Conservation (phyloP, 2,113 vertebrate species). For the Lagopus muta region DNA sequence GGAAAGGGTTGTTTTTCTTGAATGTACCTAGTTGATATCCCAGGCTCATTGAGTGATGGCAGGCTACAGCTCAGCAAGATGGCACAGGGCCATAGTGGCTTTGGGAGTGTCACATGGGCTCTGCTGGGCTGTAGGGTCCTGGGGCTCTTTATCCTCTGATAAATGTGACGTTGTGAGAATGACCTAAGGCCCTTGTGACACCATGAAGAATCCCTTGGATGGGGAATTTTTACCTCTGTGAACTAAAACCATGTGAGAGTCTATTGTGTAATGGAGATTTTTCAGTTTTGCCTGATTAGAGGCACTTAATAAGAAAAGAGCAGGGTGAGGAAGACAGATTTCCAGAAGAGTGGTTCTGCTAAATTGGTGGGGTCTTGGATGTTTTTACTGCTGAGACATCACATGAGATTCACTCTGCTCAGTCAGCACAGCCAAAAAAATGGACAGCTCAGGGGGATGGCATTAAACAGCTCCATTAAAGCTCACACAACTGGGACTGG, state of each 20-base stretch:
- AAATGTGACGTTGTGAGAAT: not conserved
- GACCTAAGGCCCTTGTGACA: slow-evolving; percentile 24
- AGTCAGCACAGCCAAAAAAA: not conserved
- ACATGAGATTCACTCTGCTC: not conserved
- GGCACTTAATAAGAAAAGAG: not conserved
- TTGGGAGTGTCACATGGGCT: not conserved
- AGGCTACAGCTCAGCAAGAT: not conserved
- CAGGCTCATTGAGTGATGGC: not conserved
- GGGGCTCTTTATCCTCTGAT: not conserved
- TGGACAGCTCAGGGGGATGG: not conserved
- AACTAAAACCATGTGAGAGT: slow-evolving; percentile 27
- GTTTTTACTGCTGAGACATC: not conserved
- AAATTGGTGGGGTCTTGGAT: not conserved
- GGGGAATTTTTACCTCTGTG: not conserved
- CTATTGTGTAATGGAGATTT: not conserved
- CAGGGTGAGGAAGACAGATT: not conserved
- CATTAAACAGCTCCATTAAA: not conserved
- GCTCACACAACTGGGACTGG: rapidly evolving
- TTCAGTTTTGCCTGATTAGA: slow-evolving; percentile 41
- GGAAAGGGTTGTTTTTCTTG: not conserved
- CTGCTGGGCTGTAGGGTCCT: not conserved
- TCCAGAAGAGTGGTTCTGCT: not conserved
- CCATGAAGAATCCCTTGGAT: not conserved
- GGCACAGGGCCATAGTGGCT: not conserved
- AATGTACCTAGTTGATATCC: not conserved